These are phyloP conservation scores for Cremastinae sp. DNA, from an alignment of 2,888 invertebrate genomes.

Conservation along the genomic window DNA sequence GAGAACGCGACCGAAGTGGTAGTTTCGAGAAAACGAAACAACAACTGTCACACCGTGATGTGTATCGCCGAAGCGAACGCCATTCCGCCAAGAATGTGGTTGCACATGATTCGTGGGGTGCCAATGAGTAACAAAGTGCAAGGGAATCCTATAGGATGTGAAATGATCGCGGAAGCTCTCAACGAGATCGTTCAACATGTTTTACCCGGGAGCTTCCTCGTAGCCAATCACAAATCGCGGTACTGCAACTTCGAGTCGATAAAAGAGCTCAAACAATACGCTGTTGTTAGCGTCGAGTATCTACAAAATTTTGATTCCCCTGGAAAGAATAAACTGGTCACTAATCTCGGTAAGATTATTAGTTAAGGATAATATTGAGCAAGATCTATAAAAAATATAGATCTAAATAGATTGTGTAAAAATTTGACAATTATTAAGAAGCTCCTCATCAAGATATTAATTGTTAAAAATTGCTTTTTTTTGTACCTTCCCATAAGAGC, in stretches of 20 bases:
- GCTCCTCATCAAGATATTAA: no score
- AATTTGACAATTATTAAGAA: no score
- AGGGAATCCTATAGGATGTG: slow-evolving; percentile 66
- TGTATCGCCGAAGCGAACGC: slow-evolving; percentile 85
- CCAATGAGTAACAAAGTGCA: slow-evolving; percentile 73
- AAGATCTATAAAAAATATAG: no score
- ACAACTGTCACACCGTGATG: slow-evolving; percentile 83
- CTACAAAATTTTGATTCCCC: slow-evolving; percentile 80
- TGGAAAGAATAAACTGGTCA: slow-evolving; percentile 78
- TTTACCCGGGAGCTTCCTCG: slow-evolving; percentile 78
- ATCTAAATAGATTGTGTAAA: no score
- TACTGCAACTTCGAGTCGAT: slow-evolving; percentile 77
- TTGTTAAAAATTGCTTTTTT: no score
- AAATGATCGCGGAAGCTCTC: slow-evolving; percentile 78
- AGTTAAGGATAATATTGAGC: no score
- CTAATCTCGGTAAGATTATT: slow-evolving; percentile 78
- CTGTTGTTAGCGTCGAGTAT: slow-evolving; percentile 79
- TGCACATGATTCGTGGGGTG: slow-evolving; percentile 76
- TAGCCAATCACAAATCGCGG: slow-evolving; percentile 77
- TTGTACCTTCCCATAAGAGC: no score
- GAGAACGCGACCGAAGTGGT: slow-evolving; percentile 82
- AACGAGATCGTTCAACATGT: slow-evolving; percentile 76
- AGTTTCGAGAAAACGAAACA: slow-evolving; percentile 81
- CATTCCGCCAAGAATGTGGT: slow-evolving; percentile 80
- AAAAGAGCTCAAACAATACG: slow-evolving; percentile 75